A percentile compares a stretch with the other conserved stretches of the same genome.
These are phyloP conservation scores for Dryadula phaetusa DNA, from an alignment of 2,888 invertebrate species.

Conservation along the genomic window DNA sequence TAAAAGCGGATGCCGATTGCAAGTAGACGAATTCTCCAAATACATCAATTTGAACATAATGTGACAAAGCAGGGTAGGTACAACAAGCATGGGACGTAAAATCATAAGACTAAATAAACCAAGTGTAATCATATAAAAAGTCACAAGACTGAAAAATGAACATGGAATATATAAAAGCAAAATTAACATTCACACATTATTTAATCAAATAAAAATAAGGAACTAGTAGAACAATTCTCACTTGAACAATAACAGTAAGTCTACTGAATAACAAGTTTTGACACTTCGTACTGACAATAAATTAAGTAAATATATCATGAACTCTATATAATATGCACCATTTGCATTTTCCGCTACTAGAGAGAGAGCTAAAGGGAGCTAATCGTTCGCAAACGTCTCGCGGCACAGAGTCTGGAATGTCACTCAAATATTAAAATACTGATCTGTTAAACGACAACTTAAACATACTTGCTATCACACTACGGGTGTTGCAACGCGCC, in stretches of 20 bases:
- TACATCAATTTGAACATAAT: conserved; percentile 62
- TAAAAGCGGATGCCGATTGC: conserved; percentile 69
- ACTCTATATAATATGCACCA: conserved; percentile 43
- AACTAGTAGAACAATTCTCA: conserved; percentile 53
- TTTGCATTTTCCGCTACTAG: conserved; percentile 33
- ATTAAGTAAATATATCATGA: conserved; percentile 37
- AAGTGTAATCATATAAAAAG: conserved; percentile 26
- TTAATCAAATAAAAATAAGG: conserved; percentile 50
- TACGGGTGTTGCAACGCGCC: conserved; percentile 64
- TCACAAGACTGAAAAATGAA: conserved; percentile 38
- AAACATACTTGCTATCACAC: conserved; percentile 63
- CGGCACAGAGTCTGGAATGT: conserved; percentile 79
- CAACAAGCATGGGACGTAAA: conserved; percentile 48
- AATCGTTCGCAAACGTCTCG: conserved; percentile 49
- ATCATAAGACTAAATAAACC: conserved; percentile 9
- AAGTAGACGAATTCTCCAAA: conserved; percentile 61
- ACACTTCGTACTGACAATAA: conserved; percentile 60
- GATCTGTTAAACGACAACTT: conserved; percentile 79
- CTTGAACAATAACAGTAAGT: conserved; percentile 51
- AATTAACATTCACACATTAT: conserved; percentile 40
- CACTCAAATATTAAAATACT: conserved; percentile 83
- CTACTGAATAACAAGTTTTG: conserved; percentile 52
- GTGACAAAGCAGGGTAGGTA: conserved; percentile 60
- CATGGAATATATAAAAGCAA: conserved; percentile 33
- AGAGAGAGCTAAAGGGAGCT: conserved; percentile 51